Evolutionary conservation across 1,140 invertebrate genomes (phyloP), one percentile per base, ranked within the genome.

Genomic region (Drosophila obscura): DNA sequence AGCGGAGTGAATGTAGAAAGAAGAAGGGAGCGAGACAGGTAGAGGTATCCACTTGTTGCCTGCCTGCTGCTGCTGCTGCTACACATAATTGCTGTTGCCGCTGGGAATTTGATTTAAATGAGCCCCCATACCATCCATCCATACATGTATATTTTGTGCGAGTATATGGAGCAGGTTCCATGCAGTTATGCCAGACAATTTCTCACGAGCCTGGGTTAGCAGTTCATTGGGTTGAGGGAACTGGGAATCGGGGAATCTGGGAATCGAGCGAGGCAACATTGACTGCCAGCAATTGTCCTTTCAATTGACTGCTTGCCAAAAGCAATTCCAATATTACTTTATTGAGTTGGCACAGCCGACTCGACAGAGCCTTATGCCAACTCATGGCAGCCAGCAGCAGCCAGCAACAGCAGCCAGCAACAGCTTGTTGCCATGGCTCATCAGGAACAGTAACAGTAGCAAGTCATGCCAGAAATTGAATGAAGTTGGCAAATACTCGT

Each of bases 91-190:
- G 80, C 35, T 16, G 60, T 52, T 62, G 73, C 46, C 77, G 59
- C 67, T 84, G 81, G 81, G 80, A 84, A 67, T 73, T 73, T 69
- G 52, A 85, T 77, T 85, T 73, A 63, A 80, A 85, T 57, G 51
- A 69, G 22, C 11, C 35, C n/a, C 50, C 11, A 24, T 49, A 19
- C 31, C 49, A 28, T 44, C 51, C 35, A 60, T 66, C 43, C n/a
- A 67, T 52, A 43, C 49, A 52, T 71, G 46, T 22, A 55, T 55
- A 26, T 8, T 16, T 50, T 6, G 22, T 24, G 4, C 8, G 4
- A 11, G 7, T 39, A 13, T 48, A 19, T 39, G 35, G 35, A 39
- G 35, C 35, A 39, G 35, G 35, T 39, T 39, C 13, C 35, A 39
- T 13, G 39, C 35, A 73, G 62, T 76, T 80, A 80, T 83, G 73